These are phyloP conservation scores for Tenrec ecaudatus DNA, from an alignment of 2,113 vertebrate genomes.

Conservation along the genomic window DNA sequence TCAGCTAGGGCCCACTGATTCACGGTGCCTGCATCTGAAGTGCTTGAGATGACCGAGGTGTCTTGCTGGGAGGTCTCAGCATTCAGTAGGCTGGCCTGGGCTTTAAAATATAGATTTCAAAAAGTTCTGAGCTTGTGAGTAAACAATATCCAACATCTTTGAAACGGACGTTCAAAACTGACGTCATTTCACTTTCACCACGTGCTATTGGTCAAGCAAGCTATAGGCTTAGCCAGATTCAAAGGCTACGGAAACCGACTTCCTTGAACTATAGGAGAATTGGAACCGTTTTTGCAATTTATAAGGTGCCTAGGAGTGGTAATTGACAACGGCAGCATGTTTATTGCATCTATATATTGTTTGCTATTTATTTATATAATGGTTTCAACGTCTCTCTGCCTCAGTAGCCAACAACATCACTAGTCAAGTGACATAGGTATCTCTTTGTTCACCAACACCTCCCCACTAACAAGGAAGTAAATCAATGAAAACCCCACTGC, in stretches of 20 bases:
- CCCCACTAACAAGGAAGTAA: no score
- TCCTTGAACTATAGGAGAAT: background rate
- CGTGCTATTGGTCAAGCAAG: conserved; percentile 19
- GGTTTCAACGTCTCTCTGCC: background rate
- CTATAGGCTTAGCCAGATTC: conserved; percentile 1
- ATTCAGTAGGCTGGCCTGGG: background rate
- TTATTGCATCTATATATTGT: no score
- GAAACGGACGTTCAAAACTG: background rate
- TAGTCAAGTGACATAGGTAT: background rate
- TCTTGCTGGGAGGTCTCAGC: background rate
- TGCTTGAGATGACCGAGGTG: background rate
- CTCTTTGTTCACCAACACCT: background rate
- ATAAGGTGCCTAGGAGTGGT: no score
- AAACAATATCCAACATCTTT: background rate
- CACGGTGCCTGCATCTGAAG: background rate
- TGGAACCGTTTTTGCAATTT: background rate
- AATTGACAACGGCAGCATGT: background rate
- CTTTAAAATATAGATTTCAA: background rate
- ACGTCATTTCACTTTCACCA: background rate
- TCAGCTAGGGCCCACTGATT: background rate
- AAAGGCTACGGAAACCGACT: background rate
- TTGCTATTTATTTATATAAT: background rate
- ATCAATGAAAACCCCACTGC: no score
- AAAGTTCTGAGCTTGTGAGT: background rate
- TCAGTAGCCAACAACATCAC: background rate